Evolutionary conservation across 1,140 invertebrate species (phyloP), one percentile per base, ranked within the genome.

Genomic region (Drosophila yakuba): DNA sequence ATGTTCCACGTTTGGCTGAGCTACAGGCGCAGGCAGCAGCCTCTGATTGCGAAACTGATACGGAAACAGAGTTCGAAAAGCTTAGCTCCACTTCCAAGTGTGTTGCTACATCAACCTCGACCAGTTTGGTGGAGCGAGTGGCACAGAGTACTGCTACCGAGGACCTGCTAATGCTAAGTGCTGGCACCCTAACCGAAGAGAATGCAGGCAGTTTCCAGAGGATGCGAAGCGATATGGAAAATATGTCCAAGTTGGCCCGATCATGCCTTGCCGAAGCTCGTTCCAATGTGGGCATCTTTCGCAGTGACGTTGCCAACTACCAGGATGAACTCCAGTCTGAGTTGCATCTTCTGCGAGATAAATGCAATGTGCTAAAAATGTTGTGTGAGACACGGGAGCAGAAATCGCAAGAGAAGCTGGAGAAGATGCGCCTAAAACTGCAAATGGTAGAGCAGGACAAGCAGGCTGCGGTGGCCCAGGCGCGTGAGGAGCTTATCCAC

Each of bases 21-120:
- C 50, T 86, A n/a, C 82, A 80, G 52, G 54, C 32, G 17, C 32
- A 43, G 15, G 52, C 55, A 38, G 44, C 64, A 2, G 43, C 57
- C 14, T 75, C 73, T 76, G 96, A 96, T 84, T 97, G 96, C 5
- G 96, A 97, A 93, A 96, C 96, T 0, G 96, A 97, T 78, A 96
- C 95, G 0, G 96, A 97, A 90, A 80, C 62, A 0, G 96, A 97
- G 74, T 97, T 97, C 92, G 96, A 97, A 89, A 96, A 96, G 93
- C 94, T 15, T 2, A 93, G 93, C 63, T 66, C 58, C 94, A 95
- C 54, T 7, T 39, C 20, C 47, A 68, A 50, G 25, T 72, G 56
- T 17, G 71, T 80, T 25, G 60, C 74, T 6, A 91, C 91, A 12
- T 88, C 86, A 12, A 85, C 71, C 12, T 80, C 71, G 6, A 62